Evolutionary conservation across 2,113 vertebrate genomes (phyloP).

Genomic region (Pao palembangensis): DNA sequence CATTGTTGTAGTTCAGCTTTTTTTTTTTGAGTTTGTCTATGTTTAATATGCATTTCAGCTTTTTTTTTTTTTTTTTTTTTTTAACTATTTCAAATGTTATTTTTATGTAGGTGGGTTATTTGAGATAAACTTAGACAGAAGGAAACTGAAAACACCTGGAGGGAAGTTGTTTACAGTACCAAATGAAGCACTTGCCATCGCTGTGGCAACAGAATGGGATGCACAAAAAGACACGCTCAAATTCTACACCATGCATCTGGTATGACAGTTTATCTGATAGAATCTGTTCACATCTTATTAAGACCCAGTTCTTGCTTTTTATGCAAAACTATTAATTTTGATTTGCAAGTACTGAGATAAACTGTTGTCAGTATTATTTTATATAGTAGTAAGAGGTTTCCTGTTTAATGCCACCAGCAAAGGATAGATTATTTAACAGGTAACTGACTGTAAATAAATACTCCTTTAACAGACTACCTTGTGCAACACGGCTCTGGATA

Average conservation of each 20-base stretch:
- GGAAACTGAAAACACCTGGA: constrained; percentile 92
- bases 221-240: constrained; percentile 89
- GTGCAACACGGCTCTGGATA: constrained; percentile 94
- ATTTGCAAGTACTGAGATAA: background rate
- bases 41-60: too few species aligned
- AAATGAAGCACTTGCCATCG: constrained; percentile 88
- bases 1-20: background rate
- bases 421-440: background rate
- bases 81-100: background rate
- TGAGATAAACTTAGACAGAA: constrained; percentile 91
- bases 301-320: background rate
- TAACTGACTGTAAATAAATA: background rate
- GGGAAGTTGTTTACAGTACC: constrained; percentile 90
- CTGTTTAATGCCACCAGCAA: background rate
- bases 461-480: constrained; percentile 81
- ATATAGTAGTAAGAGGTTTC: background rate
- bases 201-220: constrained; percentile 95
- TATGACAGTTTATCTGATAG: constrained; percentile 44
- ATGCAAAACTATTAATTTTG: background rate
- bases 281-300: background rate
- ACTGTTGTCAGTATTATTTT: background rate
- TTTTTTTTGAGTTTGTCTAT: background rate
- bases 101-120: constrained; percentile 78
- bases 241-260: constrained; percentile 95
- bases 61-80: background rate